Evolutionary conservation across 1,140 invertebrate genomes (phyloP).

Genomic region (fruit fly (Drosophila melanogaster)): Release_6_plus_ISO1_MT NT_037436.4:4754001-4754500

Average conservation of each 20-base stretch:
- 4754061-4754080: constrained; percentile 43
- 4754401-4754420: constrained; percentile 1
- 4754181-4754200: constrained; percentile 27
- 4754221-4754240: constrained; percentile 82
- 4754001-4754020: constrained; percentile 18
- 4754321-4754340: constrained; percentile 34
- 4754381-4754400: constrained; percentile 3
- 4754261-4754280: constrained; percentile 78
- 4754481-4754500: constrained; percentile 38
- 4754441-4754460: constrained; percentile 40
- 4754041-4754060: constrained; percentile 25
- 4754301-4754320: constrained; percentile 7
- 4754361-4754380: constrained; percentile 24
- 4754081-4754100: constrained; percentile 50
- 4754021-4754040: constrained; percentile 11
- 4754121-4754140: constrained; percentile 72
- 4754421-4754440: constrained; percentile 74
- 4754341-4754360: constrained; percentile 74
- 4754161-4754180: constrained; percentile 18
- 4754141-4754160: constrained; percentile 20
- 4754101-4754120: constrained; percentile 33
- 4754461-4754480: constrained; percentile 11
- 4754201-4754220: constrained; percentile 80
- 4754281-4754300: constrained; percentile 63
- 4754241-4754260: constrained; percentile 79